Evolutionary conservation across 2,888 invertebrate species (phyloP), one percentile per base, ranked within the genome.

Genomic region (Erynnis tages): DNA sequence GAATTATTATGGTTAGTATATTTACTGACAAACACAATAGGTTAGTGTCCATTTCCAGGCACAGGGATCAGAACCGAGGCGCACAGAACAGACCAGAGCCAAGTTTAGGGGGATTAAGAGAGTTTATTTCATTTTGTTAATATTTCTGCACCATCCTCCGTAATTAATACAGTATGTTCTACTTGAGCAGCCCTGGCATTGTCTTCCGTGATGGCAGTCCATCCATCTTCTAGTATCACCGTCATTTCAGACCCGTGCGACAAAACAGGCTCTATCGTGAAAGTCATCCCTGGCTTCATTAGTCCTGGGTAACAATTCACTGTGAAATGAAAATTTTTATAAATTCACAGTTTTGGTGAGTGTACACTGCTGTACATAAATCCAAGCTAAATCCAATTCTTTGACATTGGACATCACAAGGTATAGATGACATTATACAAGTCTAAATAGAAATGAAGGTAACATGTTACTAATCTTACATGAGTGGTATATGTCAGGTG

Each of bases 231-330:
- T 10, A 96, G 89, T 54, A 96, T 89, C 16, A 92, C 90, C 1
- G 95, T 90, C 49, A 93, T 87, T 32, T 90, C 89, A 0, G 80
- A 82, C 0, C 97, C 97, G 62, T 96, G 94, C 1, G 94, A 93
- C 10, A 98, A 70, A 5, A 95, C 93, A 6, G 98, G 98, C 72
- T 98, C 98, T 66, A 98, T 95, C 0, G 98, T 98, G 71, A 98
- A 98, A 0, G 96, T 95, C 96, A 97, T 97, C n/a, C 97, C 97
- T 2, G 94, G 81, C 62, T 91, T 73, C 97, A 98, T 97, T 41
- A 77, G 69, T 0, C 94, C 95, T 0, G 91, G 91, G 61, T 91
- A 88, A 45, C 91, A 71, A 68, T 95, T 94, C 59, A 84, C 95
- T 94, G 69, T 47, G 75, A 78, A 48, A 59, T 41, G 25, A 13